Percentiles rank a stretch among this genome's conserved stretches.
Evolutionary conservation across 2,888 invertebrate genomes (phyloP).

Genomic region (Saturnia pavonia): DNA sequence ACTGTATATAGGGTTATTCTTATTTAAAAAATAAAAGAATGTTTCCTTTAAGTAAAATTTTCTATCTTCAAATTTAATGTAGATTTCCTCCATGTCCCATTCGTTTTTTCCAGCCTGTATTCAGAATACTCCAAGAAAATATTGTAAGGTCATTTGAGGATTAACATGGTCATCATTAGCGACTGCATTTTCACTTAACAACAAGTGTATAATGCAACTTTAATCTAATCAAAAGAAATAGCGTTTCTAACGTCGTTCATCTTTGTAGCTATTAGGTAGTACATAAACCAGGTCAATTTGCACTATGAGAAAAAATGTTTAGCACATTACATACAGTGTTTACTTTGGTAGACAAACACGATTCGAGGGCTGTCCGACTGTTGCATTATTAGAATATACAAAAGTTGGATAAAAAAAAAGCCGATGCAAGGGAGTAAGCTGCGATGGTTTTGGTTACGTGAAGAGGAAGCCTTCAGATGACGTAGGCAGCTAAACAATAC

Average conservation of each 20-base stretch:
- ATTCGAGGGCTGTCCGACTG: neutral
- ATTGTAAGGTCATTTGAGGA: neutral
- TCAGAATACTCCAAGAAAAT: neutral
- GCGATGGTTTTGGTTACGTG: too few relatives aligned
- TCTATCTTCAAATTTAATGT: too few relatives aligned
- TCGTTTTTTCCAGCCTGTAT: too few relatives aligned
- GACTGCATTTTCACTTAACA: too few relatives aligned
- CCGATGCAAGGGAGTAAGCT: too few relatives aligned
- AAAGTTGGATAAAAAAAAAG: too few relatives aligned
- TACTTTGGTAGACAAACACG: neutral
- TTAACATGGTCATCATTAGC: neutral
- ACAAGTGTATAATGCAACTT: neutral
- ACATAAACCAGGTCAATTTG: constrained; percentile 5
- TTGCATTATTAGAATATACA: neutral
- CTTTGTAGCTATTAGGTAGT: neutral
- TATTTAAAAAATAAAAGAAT: too few relatives aligned
- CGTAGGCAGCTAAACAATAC: too few relatives aligned
- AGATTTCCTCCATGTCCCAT: too few relatives aligned
- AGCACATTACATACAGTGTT: neutral
- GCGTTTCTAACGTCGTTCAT: neutral
- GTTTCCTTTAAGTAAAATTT: too few relatives aligned
- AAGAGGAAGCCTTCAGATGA: too few relatives aligned
- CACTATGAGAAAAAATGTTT: constrained; percentile 1
- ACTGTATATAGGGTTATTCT: too few relatives aligned
- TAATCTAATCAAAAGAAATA: neutral